Evolutionary conservation across 2,113 vertebrate genomes (phyloP), one percentile per base, ranked within the genome.

Genomic region (Ameiurus melas): DNA sequence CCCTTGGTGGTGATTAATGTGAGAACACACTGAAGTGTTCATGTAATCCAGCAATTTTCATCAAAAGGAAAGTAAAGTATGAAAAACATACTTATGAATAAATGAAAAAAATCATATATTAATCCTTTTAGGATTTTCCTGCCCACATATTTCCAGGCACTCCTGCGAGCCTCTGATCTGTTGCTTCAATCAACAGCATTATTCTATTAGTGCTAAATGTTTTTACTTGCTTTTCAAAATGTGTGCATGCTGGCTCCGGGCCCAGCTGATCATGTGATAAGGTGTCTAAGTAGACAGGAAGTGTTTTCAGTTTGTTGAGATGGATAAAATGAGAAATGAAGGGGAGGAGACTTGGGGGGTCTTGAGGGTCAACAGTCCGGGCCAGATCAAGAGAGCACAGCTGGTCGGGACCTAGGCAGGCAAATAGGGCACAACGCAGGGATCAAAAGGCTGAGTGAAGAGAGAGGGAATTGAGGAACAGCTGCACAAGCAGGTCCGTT

Each of bases 201-300:
- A 90, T 90, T 89, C 91, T 88, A 90, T 87, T 68, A 93, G 89
- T 91, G 87, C 90, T 93, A 89, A 93, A 92, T 57, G 39, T 89
- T 90, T 94, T 88, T 51, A 85, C 75, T 87, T 79, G 85, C 55
- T 77, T 89, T 86, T 86, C 62, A 47, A 70, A 89, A 75, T 89
- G 51, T 85, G 78, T 51, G 53, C 51, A 47, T 16, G 78, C 80
- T 90, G 83, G 83, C 62, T 70, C 70, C 2, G 12, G 66, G 60
- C 88, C 85, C 53, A 47, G 73, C 68, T 85, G 89, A 86, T 91
- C 86, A 86, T 83, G 86, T 82, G 89, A 92, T 79, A 83, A 79
- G 86, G 51, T 5, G 83, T 81, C 83, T 53, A 70, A 47, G 80
- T 81, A 71, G 43, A 84, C 90, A 92, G 92, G 90, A 94, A 92